phyloP scores from a whole-genome alignment of 2,113 vertebrate species.

The Paedocypris sp. region DNA sequence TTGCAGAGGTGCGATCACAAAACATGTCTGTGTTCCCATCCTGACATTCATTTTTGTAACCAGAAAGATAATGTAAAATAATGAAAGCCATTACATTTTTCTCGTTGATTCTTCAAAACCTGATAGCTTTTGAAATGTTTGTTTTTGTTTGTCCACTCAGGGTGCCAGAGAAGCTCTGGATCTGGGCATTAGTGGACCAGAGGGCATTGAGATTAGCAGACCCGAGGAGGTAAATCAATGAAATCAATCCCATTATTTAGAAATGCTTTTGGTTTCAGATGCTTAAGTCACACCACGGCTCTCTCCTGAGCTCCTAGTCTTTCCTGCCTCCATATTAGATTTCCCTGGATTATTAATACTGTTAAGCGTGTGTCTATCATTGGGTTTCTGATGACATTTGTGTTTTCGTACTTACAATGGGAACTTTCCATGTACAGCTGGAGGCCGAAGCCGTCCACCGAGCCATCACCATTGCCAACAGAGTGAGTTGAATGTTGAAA shows the following conservation, averaged over 20 bases:
- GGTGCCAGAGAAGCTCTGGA: constrained; percentile 87
- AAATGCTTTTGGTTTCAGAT: background rate
- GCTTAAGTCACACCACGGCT: background rate
- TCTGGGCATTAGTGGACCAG: constrained; percentile 87
- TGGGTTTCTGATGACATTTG: constrained; percentile 12
- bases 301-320: background rate
- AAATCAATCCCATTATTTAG: background rate
- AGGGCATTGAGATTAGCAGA: constrained; percentile 93
- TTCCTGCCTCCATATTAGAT: background rate
- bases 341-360: constrained; percentile 16
- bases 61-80: too few species aligned
- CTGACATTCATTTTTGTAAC: too few species aligned
- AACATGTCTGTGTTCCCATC: too few species aligned
- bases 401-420: constrained; percentile 10
- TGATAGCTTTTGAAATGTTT: too few species aligned
- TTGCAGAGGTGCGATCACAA: constrained; percentile 91
- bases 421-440: constrained; percentile 60
- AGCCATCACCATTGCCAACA: constrained; percentile 86
- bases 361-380: background rate
- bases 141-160: constrained; percentile 44
- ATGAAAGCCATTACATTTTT: too few species aligned
- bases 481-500: constrained; percentile 68
- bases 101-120: too few species aligned
- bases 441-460: constrained; percentile 90
- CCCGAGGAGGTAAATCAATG: constrained; percentile 79